Conservation (phyloP, 2,113 vertebrate species). For the Nothocercus nigrocapillus region DNA sequence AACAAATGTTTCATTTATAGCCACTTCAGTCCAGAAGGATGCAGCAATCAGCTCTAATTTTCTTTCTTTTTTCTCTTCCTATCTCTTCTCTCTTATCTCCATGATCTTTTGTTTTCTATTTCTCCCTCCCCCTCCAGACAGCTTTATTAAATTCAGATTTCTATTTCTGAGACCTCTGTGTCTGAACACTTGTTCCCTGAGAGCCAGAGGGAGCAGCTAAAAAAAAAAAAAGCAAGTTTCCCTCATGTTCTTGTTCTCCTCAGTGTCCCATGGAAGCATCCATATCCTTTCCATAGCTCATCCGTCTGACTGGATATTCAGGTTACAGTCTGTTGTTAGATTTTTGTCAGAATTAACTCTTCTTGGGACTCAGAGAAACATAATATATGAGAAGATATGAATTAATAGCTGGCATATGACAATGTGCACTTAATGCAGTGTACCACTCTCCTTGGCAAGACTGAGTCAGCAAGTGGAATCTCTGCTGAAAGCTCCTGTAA, state of each 20-base stretch:
- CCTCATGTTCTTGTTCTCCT: neutral
- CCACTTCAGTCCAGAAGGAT: neutral
- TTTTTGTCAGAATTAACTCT: neutral
- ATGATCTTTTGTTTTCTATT: neutral
- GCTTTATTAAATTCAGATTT: slow-evolving; percentile 59
- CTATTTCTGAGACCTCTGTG: slow-evolving; percentile 29
- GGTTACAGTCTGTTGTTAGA: neutral
- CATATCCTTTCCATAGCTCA: neutral
- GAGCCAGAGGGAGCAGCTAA: neutral
- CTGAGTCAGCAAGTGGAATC: neutral
- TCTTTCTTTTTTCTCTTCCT: slow-evolving; percentile 25
- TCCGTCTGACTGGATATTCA: neutral
- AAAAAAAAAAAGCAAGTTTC: neutral
- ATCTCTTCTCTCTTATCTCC: slow-evolving; percentile 47
- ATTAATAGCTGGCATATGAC: neutral
- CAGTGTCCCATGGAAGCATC: neutral
- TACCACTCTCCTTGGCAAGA: neutral
- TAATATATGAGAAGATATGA: neutral
- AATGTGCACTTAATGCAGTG: accelerated
- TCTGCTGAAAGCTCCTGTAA: neutral
- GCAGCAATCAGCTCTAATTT: neutral
- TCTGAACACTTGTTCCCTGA: neutral
- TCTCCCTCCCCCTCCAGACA: slow-evolving; percentile 7
- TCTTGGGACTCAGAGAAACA: neutral
- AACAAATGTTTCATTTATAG: neutral